phyloP scores from a whole-genome alignment of 2,113 vertebrate genomes.

The Tretioscincus oriximinensis region DNA sequence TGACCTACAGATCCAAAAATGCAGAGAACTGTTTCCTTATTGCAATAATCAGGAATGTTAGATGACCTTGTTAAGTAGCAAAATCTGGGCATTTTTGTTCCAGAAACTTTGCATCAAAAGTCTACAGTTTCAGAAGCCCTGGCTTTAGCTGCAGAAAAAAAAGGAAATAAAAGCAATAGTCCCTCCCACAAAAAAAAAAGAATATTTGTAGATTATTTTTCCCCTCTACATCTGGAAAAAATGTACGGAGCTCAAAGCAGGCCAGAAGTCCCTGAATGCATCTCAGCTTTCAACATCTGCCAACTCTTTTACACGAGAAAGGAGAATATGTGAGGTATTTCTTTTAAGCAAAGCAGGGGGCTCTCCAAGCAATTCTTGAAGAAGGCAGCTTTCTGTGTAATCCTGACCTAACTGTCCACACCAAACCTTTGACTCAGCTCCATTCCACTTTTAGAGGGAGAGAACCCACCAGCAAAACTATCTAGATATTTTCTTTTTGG shows the following conservation, averaged over 20 bases:
- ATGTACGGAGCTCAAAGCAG: not conserved
- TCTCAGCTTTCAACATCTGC: conserved; percentile 17
- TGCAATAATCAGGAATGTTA: too few relatives aligned
- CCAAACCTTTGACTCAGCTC: not conserved
- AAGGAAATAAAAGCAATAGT: not conserved
- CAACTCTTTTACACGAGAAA: conserved; percentile 14
- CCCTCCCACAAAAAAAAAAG: not conserved
- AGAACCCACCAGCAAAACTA: too few relatives aligned
- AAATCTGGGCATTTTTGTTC: too few relatives aligned
- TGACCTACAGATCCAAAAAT: too few relatives aligned
- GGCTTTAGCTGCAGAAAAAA: too few relatives aligned
- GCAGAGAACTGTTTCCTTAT: too few relatives aligned
- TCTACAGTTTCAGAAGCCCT: too few relatives aligned
- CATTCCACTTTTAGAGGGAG: not conserved
- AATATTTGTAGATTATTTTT: not conserved
- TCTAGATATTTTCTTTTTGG: too few relatives aligned
- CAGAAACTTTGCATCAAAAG: too few relatives aligned
- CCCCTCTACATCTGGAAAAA: conserved; percentile 12
- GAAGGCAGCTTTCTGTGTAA: not conserved
- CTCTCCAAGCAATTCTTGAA: not conserved
- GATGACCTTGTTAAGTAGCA: too few relatives aligned
- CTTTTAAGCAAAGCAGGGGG: not conserved
- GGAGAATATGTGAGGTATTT: not conserved
- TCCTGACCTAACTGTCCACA: not conserved
- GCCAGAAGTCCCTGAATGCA: not conserved